Base-by-base conservation (phyloP, 92 coral and sea anemone species). In the Umimayanthus kanabou region DNA sequence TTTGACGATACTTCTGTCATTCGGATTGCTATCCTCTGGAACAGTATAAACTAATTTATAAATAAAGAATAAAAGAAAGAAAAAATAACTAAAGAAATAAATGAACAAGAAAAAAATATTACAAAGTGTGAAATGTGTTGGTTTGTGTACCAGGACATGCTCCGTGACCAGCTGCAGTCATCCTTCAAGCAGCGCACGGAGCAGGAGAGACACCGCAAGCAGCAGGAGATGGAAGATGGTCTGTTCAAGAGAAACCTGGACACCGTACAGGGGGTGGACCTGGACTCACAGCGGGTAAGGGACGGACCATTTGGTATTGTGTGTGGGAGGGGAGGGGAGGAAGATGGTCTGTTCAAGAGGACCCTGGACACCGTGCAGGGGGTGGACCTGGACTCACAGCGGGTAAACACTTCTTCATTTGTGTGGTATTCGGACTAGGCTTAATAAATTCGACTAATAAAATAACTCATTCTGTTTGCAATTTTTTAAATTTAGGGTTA, bases 171-270 rank as follows among this genome's bases (percentile, higher is more conserved):
- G 75, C 91, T 97, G 55, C 98, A 97, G 90, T 82, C 93, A n/a
- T 93, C 99, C 7, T 94, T 97, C 92, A 90, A 88, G 79, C 93
- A 95, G 78, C 95, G 95, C 26, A 80, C 98, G 22, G 97, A 94
- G 53, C 89, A 93, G 61, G 91, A 94, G 57, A 87, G 92, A 30
- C 95, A 92, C 6, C 94, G 94, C 18, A 92, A 96, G 82, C 99
- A 97, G 79, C 98, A 95, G 85, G 99, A 97, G 64, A 85, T 97
- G 10, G 99, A 97, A 74, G 94, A 90, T 28, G 94, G 88, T 25
- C 80, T 97, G 92, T 97, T 92, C 74, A 94, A 90, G 86, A 91
- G 98, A 73, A 92, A 98, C 37, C 75, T 94, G 80, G 96, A 97
- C 77, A 89, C 91, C 75, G 87, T 93, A 80, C 98, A 95, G 73